Base-by-base conservation (phyloP, 2,797 vertebrate genomes). In the Melanotaenia pygmaea region DNA sequence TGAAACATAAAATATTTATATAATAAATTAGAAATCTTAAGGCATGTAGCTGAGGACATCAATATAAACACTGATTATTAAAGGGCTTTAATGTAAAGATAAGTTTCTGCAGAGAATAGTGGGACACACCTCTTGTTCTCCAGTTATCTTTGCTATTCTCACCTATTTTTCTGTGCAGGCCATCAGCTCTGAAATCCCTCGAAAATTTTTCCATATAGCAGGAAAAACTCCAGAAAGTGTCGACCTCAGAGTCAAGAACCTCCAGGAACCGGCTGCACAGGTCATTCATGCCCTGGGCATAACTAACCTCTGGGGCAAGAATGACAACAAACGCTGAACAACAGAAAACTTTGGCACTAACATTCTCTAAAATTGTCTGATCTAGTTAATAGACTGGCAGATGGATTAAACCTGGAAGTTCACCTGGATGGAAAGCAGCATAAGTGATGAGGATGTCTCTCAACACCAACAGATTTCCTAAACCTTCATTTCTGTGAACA, bases 111-210 rank as follows among this genome's bases (percentile, higher is more conserved):
- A 20, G 43, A 18, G 20, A 47, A n/a, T 47, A 47, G 18, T 47
- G 43, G 6, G 6, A 18, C 43, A 8, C 43, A n/a, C 14, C n/a
- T 47, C 3, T 16, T 43, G 40, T 18, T 18, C 40, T 43, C 14
- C 8, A 47, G 43, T 47, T 18, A 43, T 43, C 14, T 18, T 43
- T 43, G 4, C 14, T 43, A 20, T 38, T n/a, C 66, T 6, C 28
- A 96, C 96, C 94, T 76, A 95, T 94, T 91, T 96, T 96, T 66
- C 94, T 91, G 82, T 93, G 91, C 51, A 96, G 87, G 3, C 95
- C 95, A 43, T 95, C 94, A 38, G 93, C 94, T 65, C 90, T 81
- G 84, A 96, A 96, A 87, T 96, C 95, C 50, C 90, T 93, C 35
- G 93, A 94, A 72, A 96, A 94, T 60, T 91, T 95, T 53, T 95